Conservation (phyloP, 2,888 invertebrate genomes). For the Drosophila cracens region DNA sequence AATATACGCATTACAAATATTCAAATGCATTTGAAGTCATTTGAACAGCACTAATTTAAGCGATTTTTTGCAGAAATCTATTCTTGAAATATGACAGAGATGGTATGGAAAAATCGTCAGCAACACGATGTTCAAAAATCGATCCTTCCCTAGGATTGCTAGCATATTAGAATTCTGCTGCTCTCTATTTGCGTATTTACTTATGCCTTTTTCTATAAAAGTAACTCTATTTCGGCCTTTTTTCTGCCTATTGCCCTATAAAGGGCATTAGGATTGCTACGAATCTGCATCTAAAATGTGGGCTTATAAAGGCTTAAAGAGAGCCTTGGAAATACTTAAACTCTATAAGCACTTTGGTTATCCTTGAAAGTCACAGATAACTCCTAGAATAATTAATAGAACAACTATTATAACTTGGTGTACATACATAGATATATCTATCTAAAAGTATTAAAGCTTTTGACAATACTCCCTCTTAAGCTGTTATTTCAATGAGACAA, state of each 20-base stretch:
- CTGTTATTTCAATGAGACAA: not conserved
- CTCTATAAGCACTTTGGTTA: not conserved
- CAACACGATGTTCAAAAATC: not conserved
- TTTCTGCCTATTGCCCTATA: not conserved
- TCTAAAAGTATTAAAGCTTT: not conserved
- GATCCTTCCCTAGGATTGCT: not conserved
- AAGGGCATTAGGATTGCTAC: not conserved
- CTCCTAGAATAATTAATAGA: not conserved
- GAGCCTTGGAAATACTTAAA: not conserved
- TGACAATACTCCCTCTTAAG: not conserved
- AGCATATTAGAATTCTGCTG: not conserved
- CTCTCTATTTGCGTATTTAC: not conserved
- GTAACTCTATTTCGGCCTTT: not conserved
- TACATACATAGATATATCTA: not conserved
- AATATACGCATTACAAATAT: not conserved
- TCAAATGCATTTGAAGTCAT: not conserved
- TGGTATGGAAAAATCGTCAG: not conserved
- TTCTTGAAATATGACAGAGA: not conserved
- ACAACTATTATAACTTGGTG: not conserved
- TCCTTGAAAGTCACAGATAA: not conserved
- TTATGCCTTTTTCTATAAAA: not conserved
- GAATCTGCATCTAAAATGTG: not conserved
- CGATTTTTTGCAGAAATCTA: no score
- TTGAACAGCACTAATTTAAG: not conserved
- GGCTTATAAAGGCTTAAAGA: not conserved